phyloP scores from a whole-genome alignment of 2,113 vertebrate species.

The Periophthalmodon schlosseri region DNA sequence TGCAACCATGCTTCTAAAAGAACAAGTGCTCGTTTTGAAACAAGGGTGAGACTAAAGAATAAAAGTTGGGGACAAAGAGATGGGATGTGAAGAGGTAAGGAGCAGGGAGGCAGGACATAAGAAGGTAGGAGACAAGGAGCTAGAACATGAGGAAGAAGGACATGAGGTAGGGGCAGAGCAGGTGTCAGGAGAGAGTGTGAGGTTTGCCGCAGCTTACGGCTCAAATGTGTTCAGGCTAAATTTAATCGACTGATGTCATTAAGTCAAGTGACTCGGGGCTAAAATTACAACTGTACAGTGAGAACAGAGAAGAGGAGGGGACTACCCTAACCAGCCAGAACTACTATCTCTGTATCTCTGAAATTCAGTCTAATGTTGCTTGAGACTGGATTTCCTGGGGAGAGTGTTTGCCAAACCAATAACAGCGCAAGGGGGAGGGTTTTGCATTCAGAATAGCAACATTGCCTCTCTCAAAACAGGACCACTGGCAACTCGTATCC shows the following conservation, averaged over 20 bases:
- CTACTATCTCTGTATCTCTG: not conserved
- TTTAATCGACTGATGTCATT: not conserved
- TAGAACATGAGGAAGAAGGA: not conserved
- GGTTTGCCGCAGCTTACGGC: not conserved
- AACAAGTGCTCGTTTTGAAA: too few species aligned
- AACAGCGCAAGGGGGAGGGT: not conserved
- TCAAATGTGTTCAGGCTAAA: not conserved
- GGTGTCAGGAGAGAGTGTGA: not conserved
- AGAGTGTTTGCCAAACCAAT: too few species aligned
- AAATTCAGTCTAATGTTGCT: not conserved
- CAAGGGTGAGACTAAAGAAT: too few species aligned
- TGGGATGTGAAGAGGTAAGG: not conserved
- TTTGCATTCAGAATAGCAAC: not conserved
- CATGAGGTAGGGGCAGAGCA: not conserved
- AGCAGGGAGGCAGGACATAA: not conserved
- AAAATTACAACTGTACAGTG: not conserved
- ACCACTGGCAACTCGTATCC: not conserved
- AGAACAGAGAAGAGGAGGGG: not conserved
- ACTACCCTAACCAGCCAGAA: not conserved
- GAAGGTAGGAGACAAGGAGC: not conserved
- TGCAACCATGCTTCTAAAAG: too few species aligned
- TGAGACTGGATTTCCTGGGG: too few species aligned
- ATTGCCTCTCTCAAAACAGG: not conserved
- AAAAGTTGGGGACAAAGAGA: not conserved
- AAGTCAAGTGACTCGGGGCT: conserved; percentile 1